Evolutionary conservation across 2,797 vertebrate genomes (phyloP), one percentile per base, ranked within the genome.

Genomic region (Erpetoichthys calabaricus): DNA sequence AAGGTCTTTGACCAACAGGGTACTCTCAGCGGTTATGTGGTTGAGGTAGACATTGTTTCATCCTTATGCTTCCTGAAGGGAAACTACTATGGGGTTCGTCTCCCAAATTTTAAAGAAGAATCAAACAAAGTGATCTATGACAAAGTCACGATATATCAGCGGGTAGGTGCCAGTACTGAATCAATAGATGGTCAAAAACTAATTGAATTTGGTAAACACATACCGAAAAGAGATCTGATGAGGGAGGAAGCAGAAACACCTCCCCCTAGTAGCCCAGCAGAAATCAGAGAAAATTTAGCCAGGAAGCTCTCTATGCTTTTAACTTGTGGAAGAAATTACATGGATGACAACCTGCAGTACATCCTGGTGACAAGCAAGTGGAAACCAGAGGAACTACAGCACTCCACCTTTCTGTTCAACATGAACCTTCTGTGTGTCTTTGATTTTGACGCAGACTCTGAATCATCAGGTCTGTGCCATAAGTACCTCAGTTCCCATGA

Each of bases 371-470:
- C 66, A 55, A 79, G 78, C 63, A 68, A 69, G 50, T 76, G 72
- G 45, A 59, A 64, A 56, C 58, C 65, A 5, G 51, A 72, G 1
- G n/a, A 73, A 45, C 49, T 76, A 41, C 61, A 65, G 3, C 4
- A 42, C 5, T 59, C 73, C 3, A 58, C 63, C 25, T 80, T 77
- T 42, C 59, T 80, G 60, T 70, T 66, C 63, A 63, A 60, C 25
- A 25, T 79, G 52, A 79, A 77, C 2, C 53, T 80, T 1, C 76
- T 80, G 53, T 80, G 76, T 0, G 70, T 74, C 44, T 80, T 79
- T 62, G 78, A 79, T 56, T 80, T 76, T 4, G 76, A 80, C 56
- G 67, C 73, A 44, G 25, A 76, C 45, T 80, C 76, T 4, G 67
- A 60, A 0, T 54, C 62, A 43, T 69, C 68, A 3, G 76, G 75